Base-by-base conservation (phyloP, 2,888 invertebrate genomes). In the Melinaea menophilus region DNA sequence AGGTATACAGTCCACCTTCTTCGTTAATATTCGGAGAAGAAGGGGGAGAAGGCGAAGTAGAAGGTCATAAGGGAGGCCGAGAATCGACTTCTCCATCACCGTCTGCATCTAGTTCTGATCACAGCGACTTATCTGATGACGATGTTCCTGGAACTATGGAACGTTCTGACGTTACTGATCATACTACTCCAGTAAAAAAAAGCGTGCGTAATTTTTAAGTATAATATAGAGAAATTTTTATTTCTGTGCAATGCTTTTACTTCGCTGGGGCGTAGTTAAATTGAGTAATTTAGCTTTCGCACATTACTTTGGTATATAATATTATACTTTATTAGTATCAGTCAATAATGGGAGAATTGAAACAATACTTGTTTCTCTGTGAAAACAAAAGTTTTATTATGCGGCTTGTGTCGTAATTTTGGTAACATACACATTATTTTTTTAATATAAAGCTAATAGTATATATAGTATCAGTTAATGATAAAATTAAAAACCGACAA, bases 1-100 rank as follows among this genome's bases (percentile, higher is more conserved):
- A 93, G 80, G 95, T 99, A 11, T 99, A 98, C 89, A 95, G 95
- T 78, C 99, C 99, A 1, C 99, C 99, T 0, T 95, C 95, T 56
- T 93, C 95, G 5, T 91, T 99, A 37, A 96, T 97, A 85, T 95
- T 96, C 76, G 98, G 97, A 68, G 96, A 97, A 0, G 95, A 94
- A 55, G 94, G 92, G 2, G 96, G 97, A 0, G 95, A 94, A 55
- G 94, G 92, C 2, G 91, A 90, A 58, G 90, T 92, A 2, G 91
- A 90, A 59, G 90, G 87, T 9, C 72, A 61, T 1, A 73, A 68
- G 48, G 72, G 67, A 45, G 91, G 80, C 0, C 76, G 75, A 77
- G 93, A 77, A 47, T 93, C 94, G 0, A 94, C 94, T 45, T 95
- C 95, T 0, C 95, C 95, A 0, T 94, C 94, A 4, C 95, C 95